A percentile compares a stretch with the other conserved stretches of the same genome.
Conservation (phyloP, 2,888 invertebrate species). For the Kryphioiulus occultus region DNA sequence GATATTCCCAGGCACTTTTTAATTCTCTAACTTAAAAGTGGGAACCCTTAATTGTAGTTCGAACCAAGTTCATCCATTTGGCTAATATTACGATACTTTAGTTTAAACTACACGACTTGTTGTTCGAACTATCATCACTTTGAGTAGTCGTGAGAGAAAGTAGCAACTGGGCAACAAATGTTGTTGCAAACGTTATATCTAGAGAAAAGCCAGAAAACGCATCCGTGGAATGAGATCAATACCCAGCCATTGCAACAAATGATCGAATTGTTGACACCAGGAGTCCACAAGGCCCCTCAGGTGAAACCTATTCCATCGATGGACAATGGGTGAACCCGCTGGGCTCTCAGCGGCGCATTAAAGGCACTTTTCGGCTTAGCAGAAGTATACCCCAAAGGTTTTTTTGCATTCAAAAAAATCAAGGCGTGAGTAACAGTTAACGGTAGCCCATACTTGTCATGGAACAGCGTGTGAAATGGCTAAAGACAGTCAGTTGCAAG, state of each 20-base stretch:
- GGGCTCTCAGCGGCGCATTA: neutral
- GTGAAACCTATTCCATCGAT: neutral
- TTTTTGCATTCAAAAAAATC: conserved; percentile 28
- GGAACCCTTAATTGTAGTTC: no score
- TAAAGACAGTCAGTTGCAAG: neutral
- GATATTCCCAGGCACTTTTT: no score
- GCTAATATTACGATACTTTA: no score
- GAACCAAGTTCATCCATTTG: no score
- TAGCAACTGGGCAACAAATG: neutral
- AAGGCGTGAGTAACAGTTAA: conserved; percentile 10
- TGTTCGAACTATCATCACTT: no score
- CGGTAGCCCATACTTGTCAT: neutral
- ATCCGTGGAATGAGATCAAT: neutral
- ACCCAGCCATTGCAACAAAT: neutral
- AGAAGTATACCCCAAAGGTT: neutral
- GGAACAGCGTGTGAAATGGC: conserved; percentile 15
- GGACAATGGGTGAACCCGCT: neutral
- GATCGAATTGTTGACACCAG: neutral
- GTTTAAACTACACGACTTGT: no score
- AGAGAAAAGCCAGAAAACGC: neutral
- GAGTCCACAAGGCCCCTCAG: neutral
- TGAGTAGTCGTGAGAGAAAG: neutral
- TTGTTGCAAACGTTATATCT: neutral
- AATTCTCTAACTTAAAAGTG: no score
- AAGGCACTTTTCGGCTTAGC: neutral